A percentile compares a stretch with the other conserved stretches of the same genome.
phyloP scores from a whole-genome alignment of 1,140 invertebrate genomes.

The Heliconius eleuchia region DNA sequence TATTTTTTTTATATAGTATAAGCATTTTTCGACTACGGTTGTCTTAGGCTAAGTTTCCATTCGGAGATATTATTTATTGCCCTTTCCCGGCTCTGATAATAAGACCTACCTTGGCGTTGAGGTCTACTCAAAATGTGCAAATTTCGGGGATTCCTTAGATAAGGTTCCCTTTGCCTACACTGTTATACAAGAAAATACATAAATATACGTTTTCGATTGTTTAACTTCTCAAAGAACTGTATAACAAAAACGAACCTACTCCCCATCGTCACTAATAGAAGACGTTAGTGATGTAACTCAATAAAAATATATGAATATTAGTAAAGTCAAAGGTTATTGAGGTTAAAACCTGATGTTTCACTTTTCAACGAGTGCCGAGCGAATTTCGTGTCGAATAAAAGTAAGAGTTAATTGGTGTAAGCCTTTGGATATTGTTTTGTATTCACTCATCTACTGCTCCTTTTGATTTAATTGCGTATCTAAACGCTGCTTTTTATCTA shows the following conservation, averaged over 20 bases:
- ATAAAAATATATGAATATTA: constrained; percentile 4
- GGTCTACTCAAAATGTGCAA: not conserved
- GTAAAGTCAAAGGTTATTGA: constrained; percentile 13
- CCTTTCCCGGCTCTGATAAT: too few relatives aligned
- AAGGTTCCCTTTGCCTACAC: too few relatives aligned
- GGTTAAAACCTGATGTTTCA: constrained; percentile 18
- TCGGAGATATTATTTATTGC: too few relatives aligned
- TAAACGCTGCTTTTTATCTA: too few relatives aligned
- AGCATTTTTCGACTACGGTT: not conserved
- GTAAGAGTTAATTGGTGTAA: not conserved
- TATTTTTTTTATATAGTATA: not conserved
- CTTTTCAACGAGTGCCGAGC: constrained; percentile 5
- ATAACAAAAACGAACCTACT: too few relatives aligned
- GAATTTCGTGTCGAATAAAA: constrained; percentile 3
- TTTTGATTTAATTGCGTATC: too few relatives aligned
- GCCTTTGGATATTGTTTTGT: not conserved
- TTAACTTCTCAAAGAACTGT: too few relatives aligned
- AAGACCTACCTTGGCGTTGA: too few relatives aligned
- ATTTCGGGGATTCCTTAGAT: too few relatives aligned
- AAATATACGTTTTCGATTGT: too few relatives aligned
- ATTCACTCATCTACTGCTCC: not conserved
- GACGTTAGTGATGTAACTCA: not conserved
- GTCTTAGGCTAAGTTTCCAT: too few relatives aligned
- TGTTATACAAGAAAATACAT: too few relatives aligned
- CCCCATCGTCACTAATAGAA: not conserved